Percentiles rank a stretch among this genome's conserved stretches.
These are phyloP conservation scores for Papilio protenor DNA, from an alignment of 2,888 invertebrate genomes.

Conservation along the genomic window DNA sequence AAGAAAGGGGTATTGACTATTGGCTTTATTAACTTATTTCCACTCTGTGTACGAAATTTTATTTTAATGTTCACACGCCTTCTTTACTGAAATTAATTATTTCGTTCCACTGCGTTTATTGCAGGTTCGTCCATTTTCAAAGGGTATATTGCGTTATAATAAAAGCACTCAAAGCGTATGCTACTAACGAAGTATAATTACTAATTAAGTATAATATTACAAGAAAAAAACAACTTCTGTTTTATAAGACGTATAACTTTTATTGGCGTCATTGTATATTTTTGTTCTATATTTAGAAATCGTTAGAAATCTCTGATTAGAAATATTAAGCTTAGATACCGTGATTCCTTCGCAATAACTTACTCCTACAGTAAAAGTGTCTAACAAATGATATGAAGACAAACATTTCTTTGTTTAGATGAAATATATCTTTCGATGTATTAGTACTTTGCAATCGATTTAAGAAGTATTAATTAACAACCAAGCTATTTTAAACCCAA, in stretches of 20 bases:
- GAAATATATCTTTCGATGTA: too few relatives aligned
- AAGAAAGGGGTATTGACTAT: too few relatives aligned
- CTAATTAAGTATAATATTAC: not conserved
- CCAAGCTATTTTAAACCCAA: not conserved
- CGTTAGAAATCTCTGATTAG: too few relatives aligned
- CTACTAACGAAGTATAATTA: not conserved
- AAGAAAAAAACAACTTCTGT: not conserved
- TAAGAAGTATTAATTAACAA: not conserved
- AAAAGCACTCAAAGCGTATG: not conserved
- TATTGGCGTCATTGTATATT: too few relatives aligned
- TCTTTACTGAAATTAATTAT: not conserved
- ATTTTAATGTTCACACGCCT: not conserved
- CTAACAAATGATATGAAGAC: too few relatives aligned
- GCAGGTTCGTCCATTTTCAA: not conserved
- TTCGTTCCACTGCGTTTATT: constrained; percentile 2
- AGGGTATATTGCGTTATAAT: constrained; percentile 3
- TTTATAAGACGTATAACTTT: not conserved
- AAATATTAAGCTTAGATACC: too few relatives aligned
- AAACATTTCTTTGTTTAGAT: too few relatives aligned
- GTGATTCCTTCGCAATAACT: too few relatives aligned
- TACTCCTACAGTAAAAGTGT: too few relatives aligned
- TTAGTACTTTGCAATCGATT: not conserved
- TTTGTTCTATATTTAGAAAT: too few relatives aligned
- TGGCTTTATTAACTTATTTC: not conserved
- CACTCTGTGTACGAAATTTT: not conserved